Evolutionary conservation across 2,797 vertebrate species (phyloP).

Genomic region (Hypotaenidia okinawae): DNA sequence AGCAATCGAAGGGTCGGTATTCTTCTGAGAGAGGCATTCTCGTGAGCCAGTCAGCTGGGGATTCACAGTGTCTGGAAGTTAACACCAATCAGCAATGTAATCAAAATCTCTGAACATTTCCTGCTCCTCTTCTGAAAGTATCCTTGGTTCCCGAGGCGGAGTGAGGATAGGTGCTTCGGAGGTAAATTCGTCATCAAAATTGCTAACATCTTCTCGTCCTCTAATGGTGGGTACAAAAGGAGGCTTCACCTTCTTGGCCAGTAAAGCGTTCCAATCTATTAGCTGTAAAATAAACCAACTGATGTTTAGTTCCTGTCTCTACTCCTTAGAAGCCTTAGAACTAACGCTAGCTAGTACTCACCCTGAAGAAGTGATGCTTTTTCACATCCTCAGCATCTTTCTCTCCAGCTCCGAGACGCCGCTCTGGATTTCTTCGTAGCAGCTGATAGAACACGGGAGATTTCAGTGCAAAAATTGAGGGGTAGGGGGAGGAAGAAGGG

Average conservation of each 20-base stretch:
- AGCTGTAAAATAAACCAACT: slow-evolving; percentile 78
- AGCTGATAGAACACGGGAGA: slow-evolving; percentile 78
- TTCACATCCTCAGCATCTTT: slow-evolving; percentile 97
- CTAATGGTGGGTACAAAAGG: slow-evolving; percentile 95
- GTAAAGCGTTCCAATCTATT: slow-evolving; percentile 91
- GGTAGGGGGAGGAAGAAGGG: not conserved
- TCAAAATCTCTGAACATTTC: slow-evolving; percentile 97
- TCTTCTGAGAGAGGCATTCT: slow-evolving; percentile 66
- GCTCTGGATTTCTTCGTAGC: slow-evolving; percentile 93
- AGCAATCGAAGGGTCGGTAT: slow-evolving; percentile 69
- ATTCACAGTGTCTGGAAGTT: slow-evolving; percentile 85
- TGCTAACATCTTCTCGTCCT: slow-evolving; percentile 95
- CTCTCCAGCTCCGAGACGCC: slow-evolving; percentile 94
- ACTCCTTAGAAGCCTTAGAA: not conserved
- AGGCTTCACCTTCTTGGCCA: slow-evolving; percentile 95
- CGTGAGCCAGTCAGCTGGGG: slow-evolving; percentile 78
- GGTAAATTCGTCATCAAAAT: slow-evolving; percentile 99
- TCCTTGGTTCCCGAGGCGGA: slow-evolving; percentile 94
- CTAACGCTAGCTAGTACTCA: slow-evolving; percentile 64
- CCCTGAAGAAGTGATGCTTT: slow-evolving; percentile 97
- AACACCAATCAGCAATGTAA: slow-evolving; percentile 99
- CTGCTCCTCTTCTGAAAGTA: slow-evolving; percentile 91
- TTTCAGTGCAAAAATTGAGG: not conserved
- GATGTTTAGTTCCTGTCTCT: slow-evolving; percentile 16
- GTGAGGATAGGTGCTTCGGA: slow-evolving; percentile 97